phyloP scores from a whole-genome alignment of 2,888 invertebrate genomes.

The Zhuqinia jingwanae region DNA sequence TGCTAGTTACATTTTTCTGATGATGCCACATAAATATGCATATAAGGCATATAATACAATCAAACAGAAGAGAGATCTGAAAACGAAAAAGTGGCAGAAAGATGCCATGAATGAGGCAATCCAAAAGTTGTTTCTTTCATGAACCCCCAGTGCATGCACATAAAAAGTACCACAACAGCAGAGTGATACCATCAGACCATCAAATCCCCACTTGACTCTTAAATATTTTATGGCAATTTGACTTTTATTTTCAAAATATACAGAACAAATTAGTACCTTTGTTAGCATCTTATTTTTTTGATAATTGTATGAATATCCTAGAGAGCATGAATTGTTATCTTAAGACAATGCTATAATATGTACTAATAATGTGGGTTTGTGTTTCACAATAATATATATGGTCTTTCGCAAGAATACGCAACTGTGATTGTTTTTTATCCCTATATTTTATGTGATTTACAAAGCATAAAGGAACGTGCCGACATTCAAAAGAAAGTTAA shows the following conservation, averaged over 20 bases:
- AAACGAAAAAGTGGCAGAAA: slow-evolving; percentile 27
- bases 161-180: neutral
- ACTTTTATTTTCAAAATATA: neutral
- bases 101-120: slow-evolving; percentile 25
- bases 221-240: slow-evolving; percentile 12
- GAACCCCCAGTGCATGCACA: neutral
- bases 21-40: slow-evolving; percentile 49
- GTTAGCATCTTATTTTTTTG: neutral
- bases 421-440: too few species aligned
- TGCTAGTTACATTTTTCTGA: neutral
- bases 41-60: too few species aligned
- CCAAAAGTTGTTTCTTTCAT: slow-evolving; percentile 25
- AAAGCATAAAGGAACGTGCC: too few species aligned
- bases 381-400: too few species aligned
- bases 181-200: neutral
- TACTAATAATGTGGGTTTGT: too few species aligned
- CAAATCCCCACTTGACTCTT: neutral
- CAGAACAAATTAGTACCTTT: slow-evolving; percentile 8
- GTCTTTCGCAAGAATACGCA: too few species aligned
- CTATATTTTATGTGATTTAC: too few species aligned
- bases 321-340: neutral
- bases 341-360: too few species aligned
- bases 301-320: neutral
- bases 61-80: slow-evolving; percentile 7
- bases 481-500: too few species aligned